Base-by-base conservation (phyloP, 2,113 vertebrate species). In the Lepus timidus region DNA sequence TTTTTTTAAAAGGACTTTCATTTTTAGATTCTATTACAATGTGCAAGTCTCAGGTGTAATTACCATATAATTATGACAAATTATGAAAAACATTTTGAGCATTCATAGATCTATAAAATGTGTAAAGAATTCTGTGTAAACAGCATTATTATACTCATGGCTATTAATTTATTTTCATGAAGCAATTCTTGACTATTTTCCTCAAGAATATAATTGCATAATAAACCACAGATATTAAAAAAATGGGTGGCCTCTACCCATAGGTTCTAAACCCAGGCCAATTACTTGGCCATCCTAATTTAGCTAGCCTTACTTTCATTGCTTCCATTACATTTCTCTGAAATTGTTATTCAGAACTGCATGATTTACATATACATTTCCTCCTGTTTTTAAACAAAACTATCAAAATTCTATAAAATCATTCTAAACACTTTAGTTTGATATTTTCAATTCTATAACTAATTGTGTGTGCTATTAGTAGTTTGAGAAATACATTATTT, bases 11-110 rank as follows among this genome's bases (percentile, higher is more conserved):
- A 55, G 44, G 44, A 74, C n/a, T 93, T 97, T 97, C 97, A 97
- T 96, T 97, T 93, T 97, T 93, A 95, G 85, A 92, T 95, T 95
- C 80, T 95, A 91, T 89, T 96, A 97, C 85, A 97, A 55, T 81
- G 75, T 94, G 16, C 90, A 70, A 29, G 16, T 92, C 55, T 95
- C 65, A 87, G 86, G 76, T 95, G 79, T 95, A 84, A 82, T 55
- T 96, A 89, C 76, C 94, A 51, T 80, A 68, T 91, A 85, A 93
- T 80, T 87, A 91, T 87, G 75, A 96, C 92, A 96, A 93, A 96
- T 39, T 94, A 44, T 44, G 44, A 44, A 49, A 87, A 89, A 90
- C 68, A 91, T 95, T 94, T 84, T 90, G 86, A 97, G 65, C 94
- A 97, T 97, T 95, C 88, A 58, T n/a, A 81, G 31, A 88, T 44